Percentiles rank a stretch among this genome's conserved stretches.
Conservation (phyloP, 2,888 invertebrate species). For the Caenorhabditis wallacei region DNA sequence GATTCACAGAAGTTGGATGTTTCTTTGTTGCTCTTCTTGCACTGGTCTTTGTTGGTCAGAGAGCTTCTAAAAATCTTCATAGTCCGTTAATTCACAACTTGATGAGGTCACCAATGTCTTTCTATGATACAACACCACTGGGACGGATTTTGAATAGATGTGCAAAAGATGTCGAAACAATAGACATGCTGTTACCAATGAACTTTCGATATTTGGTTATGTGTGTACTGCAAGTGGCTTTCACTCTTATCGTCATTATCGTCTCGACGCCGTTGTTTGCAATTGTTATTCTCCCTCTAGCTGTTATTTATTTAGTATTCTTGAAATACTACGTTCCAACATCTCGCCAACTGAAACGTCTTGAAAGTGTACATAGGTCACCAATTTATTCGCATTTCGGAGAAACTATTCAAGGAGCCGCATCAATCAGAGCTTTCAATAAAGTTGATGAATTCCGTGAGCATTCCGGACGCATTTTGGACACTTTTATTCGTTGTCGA, state of each 20-base stretch:
- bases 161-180: slow-evolving; percentile 80
- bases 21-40: slow-evolving; percentile 67
- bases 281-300: slow-evolving; percentile 76
- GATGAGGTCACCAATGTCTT: slow-evolving; percentile 82
- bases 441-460: slow-evolving; percentile 66
- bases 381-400: slow-evolving; percentile 82
- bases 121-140: slow-evolving; percentile 84
- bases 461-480: slow-evolving; percentile 61
- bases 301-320: slow-evolving; percentile 73
- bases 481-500: slow-evolving; percentile 70
- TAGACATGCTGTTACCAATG: slow-evolving; percentile 75
- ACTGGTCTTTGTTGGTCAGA: slow-evolving; percentile 75
- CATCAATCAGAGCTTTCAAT: slow-evolving; percentile 83
- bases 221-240: slow-evolving; percentile 75
- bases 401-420: slow-evolving; percentile 85
- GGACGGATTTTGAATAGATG: slow-evolving; percentile 84
- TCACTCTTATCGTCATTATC: slow-evolving; percentile 77
- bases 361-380: slow-evolving; percentile 79
- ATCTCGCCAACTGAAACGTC: slow-evolving; percentile 88
- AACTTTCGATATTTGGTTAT: slow-evolving; percentile 78
- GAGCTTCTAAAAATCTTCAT: slow-evolving; percentile 77
- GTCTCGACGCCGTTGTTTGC: slow-evolving; percentile 80
- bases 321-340: slow-evolving; percentile 93
- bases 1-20: slow-evolving; percentile 80
- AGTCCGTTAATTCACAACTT: slow-evolving; percentile 72